These are phyloP conservation scores for Allacma fusca DNA, from an alignment of 2,888 invertebrate species.

Conservation along the genomic window DNA sequence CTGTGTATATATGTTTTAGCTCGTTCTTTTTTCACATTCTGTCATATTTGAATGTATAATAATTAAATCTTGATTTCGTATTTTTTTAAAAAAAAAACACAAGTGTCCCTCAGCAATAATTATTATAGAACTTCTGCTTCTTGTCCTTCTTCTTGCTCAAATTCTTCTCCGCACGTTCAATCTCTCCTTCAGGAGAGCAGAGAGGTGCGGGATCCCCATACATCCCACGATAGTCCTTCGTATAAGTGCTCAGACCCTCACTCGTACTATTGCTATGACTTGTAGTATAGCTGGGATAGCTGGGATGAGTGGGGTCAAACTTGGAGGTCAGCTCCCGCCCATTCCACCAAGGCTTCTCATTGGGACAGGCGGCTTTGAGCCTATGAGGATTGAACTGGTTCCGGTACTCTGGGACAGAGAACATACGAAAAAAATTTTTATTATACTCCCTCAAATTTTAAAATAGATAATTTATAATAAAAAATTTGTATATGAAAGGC, in stretches of 20 bases:
- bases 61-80: too few relatives aligned
- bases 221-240: constrained; percentile 32
- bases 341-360: constrained; percentile 42
- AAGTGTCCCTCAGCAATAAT: too few relatives aligned
- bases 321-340: constrained; percentile 37
- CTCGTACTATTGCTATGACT: constrained; percentile 23
- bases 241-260: constrained; percentile 36
- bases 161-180: constrained; percentile 29
- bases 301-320: constrained; percentile 38
- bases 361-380: constrained; percentile 9
- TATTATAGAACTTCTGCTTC: too few relatives aligned
- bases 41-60: too few relatives aligned
- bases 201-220: constrained; percentile 18
- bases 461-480: not conserved
- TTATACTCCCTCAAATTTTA: not conserved
- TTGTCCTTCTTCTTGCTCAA: not conserved
- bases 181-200: constrained; percentile 41
- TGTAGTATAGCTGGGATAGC: constrained; percentile 9
- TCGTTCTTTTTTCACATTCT: too few relatives aligned
- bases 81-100: too few relatives aligned
- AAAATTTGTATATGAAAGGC: not conserved
- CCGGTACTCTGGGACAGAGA: constrained; percentile 38
- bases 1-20: too few relatives aligned
- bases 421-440: too few relatives aligned
- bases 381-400: constrained; percentile 34